Evolutionary conservation across 2,113 vertebrate species (phyloP), one percentile per base, ranked within the genome.

Genomic region (Tricholaema leucomelas): DNA sequence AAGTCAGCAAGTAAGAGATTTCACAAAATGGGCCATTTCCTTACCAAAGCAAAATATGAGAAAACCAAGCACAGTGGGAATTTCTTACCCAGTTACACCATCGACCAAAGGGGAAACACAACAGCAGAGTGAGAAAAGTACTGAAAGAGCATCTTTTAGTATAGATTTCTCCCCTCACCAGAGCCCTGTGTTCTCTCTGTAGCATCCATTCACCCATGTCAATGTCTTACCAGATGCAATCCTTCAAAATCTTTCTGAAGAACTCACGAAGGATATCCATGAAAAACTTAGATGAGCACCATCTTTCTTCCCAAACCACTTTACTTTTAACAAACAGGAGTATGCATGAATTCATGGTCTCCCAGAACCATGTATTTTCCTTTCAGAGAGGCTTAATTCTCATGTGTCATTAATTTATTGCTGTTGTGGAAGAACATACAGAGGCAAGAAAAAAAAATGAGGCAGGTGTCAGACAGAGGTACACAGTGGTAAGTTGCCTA

Each of bases 401-500:
- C 42, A 3, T 24, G 11, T 42, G 38, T 70, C 25, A 30, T 19
- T 82, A 31, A 70, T 42, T 70, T 55, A 58, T 66, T 81, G 17
- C 28, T 59, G 17, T 52, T 56, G 17, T 63, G 40, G 56, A 18
- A 76, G 72, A 80, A 73, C 31, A 73, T 70, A 36, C 64, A 85
- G 64, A 85, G 60, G 6, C 52, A 70, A 80, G 48, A 24, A 46
- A 31, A 27, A 27, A 63, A 65, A 81, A 7, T 8, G 2, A 59
- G 63, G 50, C 78, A 87, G 71, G 90, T 93, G 87, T 66, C 69
- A 82, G 48, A 27, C 78, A 87, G 94, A 92, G 85, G 90, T 87
- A 76, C 38, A 36, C 12, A 82, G 71, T 1, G 12, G 15, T 69
- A 73, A 85, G 50, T 73, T 89, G 55, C 70, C 55, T 82, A 5